Evolutionary conservation across 2,113 vertebrate species (phyloP).

Genomic region (Rutilus rutilus): DNA sequence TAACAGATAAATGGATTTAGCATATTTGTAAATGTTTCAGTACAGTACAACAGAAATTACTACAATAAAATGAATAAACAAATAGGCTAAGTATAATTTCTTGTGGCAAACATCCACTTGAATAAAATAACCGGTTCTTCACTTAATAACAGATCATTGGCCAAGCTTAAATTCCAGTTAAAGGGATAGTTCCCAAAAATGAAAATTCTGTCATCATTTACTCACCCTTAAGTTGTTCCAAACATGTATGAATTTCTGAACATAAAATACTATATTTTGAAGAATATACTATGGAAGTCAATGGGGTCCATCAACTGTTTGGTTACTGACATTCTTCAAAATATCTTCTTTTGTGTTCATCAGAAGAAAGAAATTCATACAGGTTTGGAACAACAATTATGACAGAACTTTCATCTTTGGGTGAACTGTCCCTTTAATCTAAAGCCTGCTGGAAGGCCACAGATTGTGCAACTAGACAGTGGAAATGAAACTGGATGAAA

Average conservation of each 20-base stretch:
- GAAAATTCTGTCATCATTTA: too few species aligned
- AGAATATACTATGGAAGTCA: too few species aligned
- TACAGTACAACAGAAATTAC: neutral
- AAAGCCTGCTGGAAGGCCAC: neutral
- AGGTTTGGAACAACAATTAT: too few species aligned
- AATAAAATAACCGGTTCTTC: neutral
- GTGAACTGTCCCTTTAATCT: neutral
- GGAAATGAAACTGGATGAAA: constrained; percentile 32
- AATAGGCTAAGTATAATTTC: neutral
- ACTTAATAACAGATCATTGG: neutral
- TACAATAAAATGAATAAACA: neutral
- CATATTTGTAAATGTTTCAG: neutral
- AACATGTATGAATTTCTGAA: too few species aligned
- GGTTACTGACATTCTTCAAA: too few species aligned
- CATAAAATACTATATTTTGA: too few species aligned
- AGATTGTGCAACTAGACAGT: neutral
- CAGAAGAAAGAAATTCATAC: too few species aligned
- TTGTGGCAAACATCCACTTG: neutral
- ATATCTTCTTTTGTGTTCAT: too few species aligned
- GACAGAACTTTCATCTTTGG: too few species aligned
- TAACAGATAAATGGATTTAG: neutral
- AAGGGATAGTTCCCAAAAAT: too few species aligned
- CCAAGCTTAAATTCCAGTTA: neutral
- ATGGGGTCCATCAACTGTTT: too few species aligned
- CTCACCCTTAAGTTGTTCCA: too few species aligned